A percentile compares a stretch with the other conserved stretches of the same genome.
These are phyloP conservation scores for Dryoscopus gambensis DNA, from an alignment of 2,113 vertebrate species.

Conservation along the genomic window DNA sequence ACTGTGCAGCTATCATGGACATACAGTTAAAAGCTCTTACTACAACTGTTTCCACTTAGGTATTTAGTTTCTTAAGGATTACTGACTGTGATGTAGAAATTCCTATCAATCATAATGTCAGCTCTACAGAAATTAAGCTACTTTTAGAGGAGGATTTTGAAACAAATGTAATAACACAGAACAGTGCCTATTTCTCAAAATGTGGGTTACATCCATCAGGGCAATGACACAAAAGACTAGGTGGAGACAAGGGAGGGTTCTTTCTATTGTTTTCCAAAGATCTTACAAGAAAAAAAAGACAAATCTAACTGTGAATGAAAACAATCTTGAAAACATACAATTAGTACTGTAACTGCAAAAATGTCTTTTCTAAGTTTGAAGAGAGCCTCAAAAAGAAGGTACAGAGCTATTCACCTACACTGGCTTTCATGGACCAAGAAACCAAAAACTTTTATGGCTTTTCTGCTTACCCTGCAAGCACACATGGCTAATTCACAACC, in stretches of 20 bases:
- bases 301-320: neutral
- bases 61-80: conserved; percentile 62
- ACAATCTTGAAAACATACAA: neutral
- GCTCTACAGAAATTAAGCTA: conserved; percentile 51
- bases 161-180: conserved; percentile 53
- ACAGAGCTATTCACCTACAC: neutral
- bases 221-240: conserved; percentile 26
- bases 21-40: conserved; percentile 41
- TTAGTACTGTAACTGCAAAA: neutral
- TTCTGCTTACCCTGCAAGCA: neutral
- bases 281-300: neutral
- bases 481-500: neutral
- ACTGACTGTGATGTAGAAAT: conserved; percentile 61
- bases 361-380: neutral
- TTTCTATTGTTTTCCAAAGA: conserved; percentile 19
- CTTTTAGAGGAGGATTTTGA: conserved; percentile 51
- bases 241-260: conserved; percentile 3
- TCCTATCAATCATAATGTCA: conserved; percentile 61
- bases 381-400: neutral
- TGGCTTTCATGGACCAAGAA: neutral
- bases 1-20: conserved; percentile 16
- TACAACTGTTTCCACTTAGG: conserved; percentile 48
- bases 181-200: conserved; percentile 43
- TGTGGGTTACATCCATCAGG: conserved; percentile 33
- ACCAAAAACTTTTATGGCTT: neutral